phyloP scores from a whole-genome alignment of 2,113 vertebrate species.

The Arvicanthis niloticus region DNA sequence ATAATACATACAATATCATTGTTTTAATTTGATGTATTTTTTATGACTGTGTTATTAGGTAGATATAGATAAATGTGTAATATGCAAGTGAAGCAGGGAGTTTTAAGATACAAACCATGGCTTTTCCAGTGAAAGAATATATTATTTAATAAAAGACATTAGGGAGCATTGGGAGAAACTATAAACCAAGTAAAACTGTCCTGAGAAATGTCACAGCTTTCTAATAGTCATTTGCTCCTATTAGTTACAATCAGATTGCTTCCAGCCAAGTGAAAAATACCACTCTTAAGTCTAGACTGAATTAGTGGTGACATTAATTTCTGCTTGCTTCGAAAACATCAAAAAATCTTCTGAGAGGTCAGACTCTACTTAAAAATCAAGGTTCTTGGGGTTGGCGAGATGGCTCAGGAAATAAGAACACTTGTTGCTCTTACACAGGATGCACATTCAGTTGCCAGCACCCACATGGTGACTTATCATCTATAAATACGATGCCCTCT shows the following conservation, averaged over 20 bases:
- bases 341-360: not conserved
- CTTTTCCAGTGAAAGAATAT: not conserved
- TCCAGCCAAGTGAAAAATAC: not conserved
- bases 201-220: not conserved
- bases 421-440: not conserved
- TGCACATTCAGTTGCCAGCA: not conserved
- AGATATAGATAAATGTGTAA: not conserved
- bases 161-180: not conserved
- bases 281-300: not conserved
- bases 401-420: not conserved
- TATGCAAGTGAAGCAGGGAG: not conserved
- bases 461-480: too few species aligned
- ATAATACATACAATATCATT: slow-evolving; percentile 27
- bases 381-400: not conserved
- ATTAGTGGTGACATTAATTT: not conserved
- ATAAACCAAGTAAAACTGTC: not conserved
- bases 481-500: not conserved
- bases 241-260: not conserved
- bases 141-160: not conserved
- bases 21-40: slow-evolving; percentile 39
- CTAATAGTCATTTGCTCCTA: not conserved
- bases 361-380: slow-evolving; percentile 5
- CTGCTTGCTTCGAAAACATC: not conserved
- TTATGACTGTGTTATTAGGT: not conserved
- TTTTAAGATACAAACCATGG: not conserved